Conservation (phyloP, 2,113 vertebrate genomes). For the Platichthys flesus region DNA sequence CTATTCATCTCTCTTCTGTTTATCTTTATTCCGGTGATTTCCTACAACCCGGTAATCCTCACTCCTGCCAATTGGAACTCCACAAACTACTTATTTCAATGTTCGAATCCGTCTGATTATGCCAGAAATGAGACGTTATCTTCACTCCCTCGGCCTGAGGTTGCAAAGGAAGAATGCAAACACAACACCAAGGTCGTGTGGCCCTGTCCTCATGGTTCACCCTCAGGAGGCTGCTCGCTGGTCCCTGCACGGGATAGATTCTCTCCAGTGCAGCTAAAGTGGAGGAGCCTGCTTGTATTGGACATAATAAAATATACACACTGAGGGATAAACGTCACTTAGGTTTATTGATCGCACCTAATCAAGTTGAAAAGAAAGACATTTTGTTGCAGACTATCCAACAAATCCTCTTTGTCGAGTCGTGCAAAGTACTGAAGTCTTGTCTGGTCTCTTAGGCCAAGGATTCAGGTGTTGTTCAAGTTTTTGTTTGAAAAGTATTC, state of each 20-base stretch:
- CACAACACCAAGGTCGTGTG: background rate
- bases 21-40: too few species aligned
- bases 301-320: slow-evolving; percentile 28
- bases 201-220: background rate
- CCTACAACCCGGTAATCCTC: background rate
- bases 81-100: background rate
- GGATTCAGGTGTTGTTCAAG: too few species aligned
- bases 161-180: background rate
- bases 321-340: slow-evolving; percentile 37
- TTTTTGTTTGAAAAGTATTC: too few species aligned
- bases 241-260: slow-evolving; percentile 13
- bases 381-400: background rate
- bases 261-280: slow-evolving; percentile 22
- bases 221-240: background rate
- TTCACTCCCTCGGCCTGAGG: background rate
- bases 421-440: background rate
- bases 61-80: background rate
- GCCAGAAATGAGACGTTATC: background rate
- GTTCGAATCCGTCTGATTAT: background rate
- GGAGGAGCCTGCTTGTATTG: slow-evolving; percentile 13
- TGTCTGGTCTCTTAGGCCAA: background rate
- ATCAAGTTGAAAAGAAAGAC: slow-evolving; percentile 55
- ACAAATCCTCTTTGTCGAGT: background rate
- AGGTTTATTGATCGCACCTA: slow-evolving; percentile 61
- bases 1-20: too few species aligned